Evolutionary conservation across 2,797 vertebrate species (phyloP), one percentile per base, ranked within the genome.

Genomic region (Pogoniulus pusillus): DNA sequence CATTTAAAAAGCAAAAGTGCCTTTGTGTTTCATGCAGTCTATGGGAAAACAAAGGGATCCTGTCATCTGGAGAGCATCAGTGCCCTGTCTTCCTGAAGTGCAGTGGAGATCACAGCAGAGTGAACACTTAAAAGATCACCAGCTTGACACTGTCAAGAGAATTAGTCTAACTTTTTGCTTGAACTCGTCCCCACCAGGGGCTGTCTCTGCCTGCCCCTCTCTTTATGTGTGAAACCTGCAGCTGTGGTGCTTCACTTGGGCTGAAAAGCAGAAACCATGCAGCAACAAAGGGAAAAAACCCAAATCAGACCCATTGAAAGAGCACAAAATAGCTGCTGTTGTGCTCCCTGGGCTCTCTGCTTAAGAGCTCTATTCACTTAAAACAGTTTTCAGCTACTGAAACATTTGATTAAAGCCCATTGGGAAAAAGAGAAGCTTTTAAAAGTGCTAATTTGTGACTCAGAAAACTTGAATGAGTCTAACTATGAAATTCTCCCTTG

Each of bases 331-430:
- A 30, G 69, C 66, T 89, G 68, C 20, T 77, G 6, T 53, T 22
- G 85, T 85, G 34, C 72, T 96, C 96, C 96, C 94, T 93, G 91
- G 92, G 89, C 91, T 34, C 95, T 91, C 19, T 86, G 81, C 71
- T 93, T 91, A 91, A 96, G 96, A 96, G 90, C 87, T 93, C 95
- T 94, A 73, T 91, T 95, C 96, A 96, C 95, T 97, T 96, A 94
- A 96, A 96, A 96, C 93, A 95, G 91, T 97, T 97, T 93, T 64
- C 62, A 87, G 76, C 93, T 96, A 96, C 96, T 95, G 94, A 96
- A 91, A 94, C 94, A 95, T 94, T 97, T 97, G 95, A 97, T 97
- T 96, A 96, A 97, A 97, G 96, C 96, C 97, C 96, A 91, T 78
- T 97, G 96, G 94, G 94, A 92, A 95, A 96, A 92, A 96, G 96